A percentile compares a stretch with the other conserved stretches of the same genome.
These are phyloP conservation scores for Cossypha polioptera DNA, from an alignment of 2,797 vertebrate species.

Conservation along the genomic window DNA sequence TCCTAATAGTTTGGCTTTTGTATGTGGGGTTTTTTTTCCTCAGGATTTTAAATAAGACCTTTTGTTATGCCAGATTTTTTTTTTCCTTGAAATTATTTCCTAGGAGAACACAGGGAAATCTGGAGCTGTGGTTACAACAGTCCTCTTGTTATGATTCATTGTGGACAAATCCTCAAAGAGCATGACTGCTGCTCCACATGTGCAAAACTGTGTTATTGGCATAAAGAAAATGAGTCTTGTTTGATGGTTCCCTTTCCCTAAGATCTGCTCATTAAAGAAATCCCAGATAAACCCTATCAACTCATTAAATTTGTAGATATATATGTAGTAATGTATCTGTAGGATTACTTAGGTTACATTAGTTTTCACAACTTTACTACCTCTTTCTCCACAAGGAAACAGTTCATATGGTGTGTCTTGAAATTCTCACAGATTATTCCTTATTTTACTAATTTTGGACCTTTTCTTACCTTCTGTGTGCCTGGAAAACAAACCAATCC, in stretches of 20 bases:
- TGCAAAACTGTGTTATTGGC: not conserved
- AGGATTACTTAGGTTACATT: not conserved
- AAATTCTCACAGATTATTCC: not conserved
- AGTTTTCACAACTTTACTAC: conserved; percentile 34
- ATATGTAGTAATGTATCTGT: not conserved
- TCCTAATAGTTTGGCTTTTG: not conserved
- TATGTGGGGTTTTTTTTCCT: not conserved
- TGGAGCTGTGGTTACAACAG: conserved; percentile 11
- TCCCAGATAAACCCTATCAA: not conserved
- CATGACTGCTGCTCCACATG: not conserved
- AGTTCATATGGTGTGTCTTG: not conserved
- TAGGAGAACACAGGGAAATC: conserved; percentile 11
- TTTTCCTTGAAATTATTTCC: not conserved
- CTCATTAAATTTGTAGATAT: not conserved
- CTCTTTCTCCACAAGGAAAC: conserved; percentile 23
- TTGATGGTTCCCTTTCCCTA: not conserved
- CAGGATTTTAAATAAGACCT: conserved; percentile 11
- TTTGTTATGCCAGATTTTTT: not conserved
- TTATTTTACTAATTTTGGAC: not conserved
- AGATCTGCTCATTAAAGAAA: not conserved
- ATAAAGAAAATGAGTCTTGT: not conserved
- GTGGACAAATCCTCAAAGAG: not conserved
- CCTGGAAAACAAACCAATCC: not conserved
- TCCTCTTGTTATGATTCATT: not conserved
- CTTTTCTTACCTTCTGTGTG: not conserved